A percentile compares a stretch with the other conserved stretches of the same genome.
Conservation (phyloP, 2,888 invertebrate genomes). For the Coelinius sp. region DNA sequence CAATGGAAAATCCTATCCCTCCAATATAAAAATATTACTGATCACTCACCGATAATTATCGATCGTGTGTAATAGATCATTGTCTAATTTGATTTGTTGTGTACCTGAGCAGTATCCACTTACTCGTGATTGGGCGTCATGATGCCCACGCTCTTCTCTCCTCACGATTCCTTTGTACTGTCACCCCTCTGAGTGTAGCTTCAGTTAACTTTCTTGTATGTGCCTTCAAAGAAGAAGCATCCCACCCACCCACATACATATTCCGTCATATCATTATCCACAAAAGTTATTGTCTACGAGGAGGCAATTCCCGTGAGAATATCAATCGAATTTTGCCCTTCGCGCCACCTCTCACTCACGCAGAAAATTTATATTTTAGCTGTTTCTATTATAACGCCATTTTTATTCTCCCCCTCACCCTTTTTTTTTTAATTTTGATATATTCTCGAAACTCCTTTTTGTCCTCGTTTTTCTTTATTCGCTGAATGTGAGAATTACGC, state of each 20-base stretch:
- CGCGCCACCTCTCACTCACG: not conserved
- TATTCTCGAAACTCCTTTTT: not conserved
- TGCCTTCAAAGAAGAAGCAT: conserved; percentile 42
- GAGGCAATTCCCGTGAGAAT: conserved; percentile 12
- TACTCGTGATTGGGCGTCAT: conserved; percentile 22
- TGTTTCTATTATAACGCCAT: not conserved
- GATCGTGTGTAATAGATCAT: conserved; percentile 11
- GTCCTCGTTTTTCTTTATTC: not conserved
- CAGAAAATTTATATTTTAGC: not conserved
- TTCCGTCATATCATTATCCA: conserved; percentile 14
- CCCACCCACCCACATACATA: conserved; percentile 42
- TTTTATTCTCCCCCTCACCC: not conserved
- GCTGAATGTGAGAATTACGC: conserved; percentile 1
- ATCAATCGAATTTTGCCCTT: not conserved
- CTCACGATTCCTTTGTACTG: conserved; percentile 51
- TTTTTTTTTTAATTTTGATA: not conserved
- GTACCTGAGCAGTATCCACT: conserved; percentile 4
- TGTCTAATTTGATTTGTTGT: conserved; percentile 21
- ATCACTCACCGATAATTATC: not conserved
- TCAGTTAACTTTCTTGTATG: conserved; percentile 21
- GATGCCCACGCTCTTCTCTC: conserved; percentile 46
- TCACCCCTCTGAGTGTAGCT: conserved; percentile 38
- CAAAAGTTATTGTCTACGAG: conserved; percentile 12
- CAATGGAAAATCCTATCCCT: not conserved
- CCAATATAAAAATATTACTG: not conserved